These are phyloP conservation scores for Nesidiocoris tenuis DNA, from an alignment of 2,888 invertebrate species.

Conservation along the genomic window DNA sequence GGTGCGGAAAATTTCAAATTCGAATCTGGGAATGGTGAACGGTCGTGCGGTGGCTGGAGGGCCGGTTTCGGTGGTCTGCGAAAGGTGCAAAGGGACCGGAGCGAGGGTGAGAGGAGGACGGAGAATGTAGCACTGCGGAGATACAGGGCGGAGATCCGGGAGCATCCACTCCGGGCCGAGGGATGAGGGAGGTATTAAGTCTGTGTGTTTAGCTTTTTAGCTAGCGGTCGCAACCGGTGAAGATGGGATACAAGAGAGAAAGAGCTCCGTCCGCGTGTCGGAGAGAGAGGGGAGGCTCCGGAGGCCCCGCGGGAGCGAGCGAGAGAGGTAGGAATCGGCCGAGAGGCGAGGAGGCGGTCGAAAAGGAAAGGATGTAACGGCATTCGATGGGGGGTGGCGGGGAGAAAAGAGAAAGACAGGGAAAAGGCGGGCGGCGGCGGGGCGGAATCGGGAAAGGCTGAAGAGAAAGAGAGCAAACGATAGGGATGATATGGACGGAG, in stretches of 20 bases:
- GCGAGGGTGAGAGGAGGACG: conserved; percentile 2
- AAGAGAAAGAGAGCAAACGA: conserved; percentile 8
- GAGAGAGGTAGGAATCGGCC: conserved; percentile 9
- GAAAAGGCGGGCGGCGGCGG: conserved; percentile 1
- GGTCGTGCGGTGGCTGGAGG: neutral
- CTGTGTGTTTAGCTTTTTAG: conserved; percentile 49
- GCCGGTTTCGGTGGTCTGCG: neutral
- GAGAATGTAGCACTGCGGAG: conserved; percentile 38
- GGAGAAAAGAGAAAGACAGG: conserved; percentile 15
- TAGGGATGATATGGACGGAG: neutral
- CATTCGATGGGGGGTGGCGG: neutral
- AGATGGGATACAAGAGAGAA: conserved; percentile 46
- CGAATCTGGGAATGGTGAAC: neutral
- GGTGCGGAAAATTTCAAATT: no score
- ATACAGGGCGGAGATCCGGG: conserved; percentile 26
- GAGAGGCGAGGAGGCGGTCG: conserved; percentile 11
- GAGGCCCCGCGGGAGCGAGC: conserved; percentile 11
- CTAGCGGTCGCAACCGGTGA: conserved; percentile 44
- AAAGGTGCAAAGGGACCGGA: neutral
- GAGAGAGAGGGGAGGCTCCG: conserved; percentile 1
- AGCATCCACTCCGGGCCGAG: neutral
- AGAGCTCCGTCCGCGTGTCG: neutral
- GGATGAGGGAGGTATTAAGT: conserved; percentile 45
- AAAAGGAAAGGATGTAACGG: neutral
- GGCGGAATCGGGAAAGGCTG: neutral